Evolutionary conservation across 2,113 vertebrate genomes (phyloP), one percentile per base, ranked within the genome.

Genomic region (Polypterus senegalus): DNA sequence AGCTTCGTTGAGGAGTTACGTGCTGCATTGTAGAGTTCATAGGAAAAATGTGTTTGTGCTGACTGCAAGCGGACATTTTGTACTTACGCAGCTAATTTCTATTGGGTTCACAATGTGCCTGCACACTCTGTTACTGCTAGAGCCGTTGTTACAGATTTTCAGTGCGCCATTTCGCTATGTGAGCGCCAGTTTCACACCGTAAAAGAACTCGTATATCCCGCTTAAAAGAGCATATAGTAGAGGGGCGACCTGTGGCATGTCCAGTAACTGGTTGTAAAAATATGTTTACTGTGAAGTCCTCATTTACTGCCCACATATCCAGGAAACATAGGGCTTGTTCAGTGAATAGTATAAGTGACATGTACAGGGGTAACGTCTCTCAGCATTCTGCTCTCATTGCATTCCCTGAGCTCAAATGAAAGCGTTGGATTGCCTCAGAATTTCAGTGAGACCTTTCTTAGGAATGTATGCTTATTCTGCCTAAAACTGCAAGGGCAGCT

Each of bases 261-360:
- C 64, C 72, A 67, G 65, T 76, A 61, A 68, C 57, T 53, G 66
- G 67, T 53, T 71, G 69, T 67, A 71, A 69, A 43, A 51, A 67
- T 44, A 56, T 2, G 4, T 67, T 69, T 45, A 69, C 60, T 63
- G 49, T 73, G 2, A 73, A 71, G 43, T 71, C 71, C 10, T 72
- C 63, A 63, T 72, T 72, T 69, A 74, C 70, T 69, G 64, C 72
- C 67, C 68, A 73, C 53, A 73, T 68, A 70, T 74, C 55, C 47
- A 67, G 70, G 27, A 78, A 78, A 61, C 74, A 73, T 56, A 70
- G 58, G 66, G 61, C 65, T 63, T 72, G 65, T 54, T 70, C 53
- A 5, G 6, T 65, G 3, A 61, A 70, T 54, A 53, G 44, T 6
- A 65, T 61, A 56, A 70, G 61, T 61, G 61, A 66, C 27, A 60